Conservation (phyloP, 1,140 invertebrate species). For the Drosophila nebulosa region DNA sequence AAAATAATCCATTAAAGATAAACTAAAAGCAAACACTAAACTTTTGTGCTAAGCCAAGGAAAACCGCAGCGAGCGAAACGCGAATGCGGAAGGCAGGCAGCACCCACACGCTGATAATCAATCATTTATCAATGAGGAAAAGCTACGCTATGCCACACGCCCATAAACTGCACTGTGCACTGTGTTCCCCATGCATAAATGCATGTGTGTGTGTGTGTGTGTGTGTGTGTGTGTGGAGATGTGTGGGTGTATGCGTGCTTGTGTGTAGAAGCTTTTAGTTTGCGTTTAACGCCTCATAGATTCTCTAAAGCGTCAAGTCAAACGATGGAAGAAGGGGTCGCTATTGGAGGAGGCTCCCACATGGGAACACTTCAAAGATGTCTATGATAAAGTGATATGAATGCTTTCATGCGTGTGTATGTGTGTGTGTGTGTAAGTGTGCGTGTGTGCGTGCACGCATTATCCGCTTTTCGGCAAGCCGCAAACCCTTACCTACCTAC, state of each 20-base stretch:
- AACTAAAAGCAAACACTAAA: slow-evolving; percentile 78
- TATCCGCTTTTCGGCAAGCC: slow-evolving; percentile 44
- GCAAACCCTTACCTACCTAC: slow-evolving; percentile 24
- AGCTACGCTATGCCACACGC: slow-evolving; percentile 57
- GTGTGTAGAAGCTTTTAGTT: slow-evolving; percentile 65
- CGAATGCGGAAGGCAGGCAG: neutral
- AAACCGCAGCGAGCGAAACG: slow-evolving; percentile 47
- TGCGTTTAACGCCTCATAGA: slow-evolving; percentile 77
- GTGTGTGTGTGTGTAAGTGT: neutral
- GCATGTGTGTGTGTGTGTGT: neutral
- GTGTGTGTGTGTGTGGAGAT: neutral
- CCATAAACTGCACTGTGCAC: slow-evolving; percentile 45
- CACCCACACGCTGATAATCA: slow-evolving; percentile 72
- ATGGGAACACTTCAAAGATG: slow-evolving; percentile 5
- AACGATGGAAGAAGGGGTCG: neutral
- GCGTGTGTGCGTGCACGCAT: slow-evolving; percentile 44
- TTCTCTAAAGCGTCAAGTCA: slow-evolving; percentile 53
- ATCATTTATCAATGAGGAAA: slow-evolving; percentile 72
- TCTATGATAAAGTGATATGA: slow-evolving; percentile 63
- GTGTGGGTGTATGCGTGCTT: slow-evolving; percentile 15
- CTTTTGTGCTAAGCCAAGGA: slow-evolving; percentile 64
- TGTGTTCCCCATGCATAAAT: neutral
- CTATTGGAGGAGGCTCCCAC: slow-evolving; percentile 17
- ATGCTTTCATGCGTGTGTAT: neutral
- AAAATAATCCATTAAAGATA: slow-evolving; percentile 79